A percentile compares a stretch with the other conserved stretches of the same genome.
Evolutionary conservation across 2,888 invertebrate genomes (phyloP).

Genomic region (Furcula furcula): DNA sequence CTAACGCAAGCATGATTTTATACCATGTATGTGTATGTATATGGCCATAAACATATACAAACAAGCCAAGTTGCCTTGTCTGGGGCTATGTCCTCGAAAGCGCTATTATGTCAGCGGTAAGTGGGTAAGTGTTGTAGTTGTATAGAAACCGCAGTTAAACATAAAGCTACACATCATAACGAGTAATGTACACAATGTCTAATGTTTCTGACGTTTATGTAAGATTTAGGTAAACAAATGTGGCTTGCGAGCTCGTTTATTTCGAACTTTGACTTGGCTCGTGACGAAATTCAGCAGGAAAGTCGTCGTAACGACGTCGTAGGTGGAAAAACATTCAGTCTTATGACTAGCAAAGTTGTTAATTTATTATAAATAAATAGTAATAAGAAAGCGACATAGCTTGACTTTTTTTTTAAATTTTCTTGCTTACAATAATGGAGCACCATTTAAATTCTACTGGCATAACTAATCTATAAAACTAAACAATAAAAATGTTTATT

Average conservation of each 20-base stretch:
- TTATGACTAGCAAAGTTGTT: too few relatives aligned
- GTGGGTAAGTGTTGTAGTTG: not conserved
- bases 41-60: not conserved
- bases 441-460: too few relatives aligned
- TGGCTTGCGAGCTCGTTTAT: slow-evolving; percentile 6
- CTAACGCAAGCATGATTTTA: too few relatives aligned
- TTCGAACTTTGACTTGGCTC: slow-evolving; percentile 6
- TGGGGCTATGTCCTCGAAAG: slow-evolving; percentile 3
- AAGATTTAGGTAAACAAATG: slow-evolving; percentile 8
- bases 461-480: too few relatives aligned
- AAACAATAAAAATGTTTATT: too few relatives aligned
- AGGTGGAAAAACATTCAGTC: too few relatives aligned
- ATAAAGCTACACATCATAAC: slow-evolving; percentile 4
- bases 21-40: too few relatives aligned
- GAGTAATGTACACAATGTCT: not conserved
- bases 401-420: too few relatives aligned
- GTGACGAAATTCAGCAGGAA: not conserved
- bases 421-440: too few relatives aligned
- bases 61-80: slow-evolving; percentile 2
- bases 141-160: slow-evolving; percentile 4
- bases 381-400: too few relatives aligned
- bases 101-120: slow-evolving; percentile 8
- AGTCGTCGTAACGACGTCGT: not conserved
- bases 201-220: slow-evolving; percentile 1
- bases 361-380: too few relatives aligned